Conservation (phyloP, 2,113 vertebrate species). For the Thamnaconus septentrionalis region DNA sequence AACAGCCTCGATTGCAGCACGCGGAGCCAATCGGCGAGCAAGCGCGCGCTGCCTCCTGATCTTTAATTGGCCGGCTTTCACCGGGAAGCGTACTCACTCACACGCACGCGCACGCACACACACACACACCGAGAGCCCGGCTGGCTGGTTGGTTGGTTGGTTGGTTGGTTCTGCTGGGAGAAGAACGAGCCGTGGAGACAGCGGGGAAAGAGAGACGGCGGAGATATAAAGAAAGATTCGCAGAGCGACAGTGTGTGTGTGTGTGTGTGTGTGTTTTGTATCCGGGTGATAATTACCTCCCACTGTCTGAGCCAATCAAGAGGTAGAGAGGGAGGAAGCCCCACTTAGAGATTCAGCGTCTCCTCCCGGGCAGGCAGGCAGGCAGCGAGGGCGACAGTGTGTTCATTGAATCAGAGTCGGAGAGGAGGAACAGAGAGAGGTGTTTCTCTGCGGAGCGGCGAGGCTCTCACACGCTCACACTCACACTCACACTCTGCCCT, state of each 20-base stretch:
- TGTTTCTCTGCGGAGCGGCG: constrained; percentile 31
- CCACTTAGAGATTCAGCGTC: constrained; percentile 39
- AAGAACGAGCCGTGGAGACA: constrained; percentile 8
- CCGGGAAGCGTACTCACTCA: constrained; percentile 61
- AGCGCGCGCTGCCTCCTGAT: constrained; percentile 53
- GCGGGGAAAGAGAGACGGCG: constrained; percentile 43
- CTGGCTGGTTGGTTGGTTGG: no score
- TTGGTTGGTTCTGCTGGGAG: no score
- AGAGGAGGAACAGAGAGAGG: constrained; percentile 32
- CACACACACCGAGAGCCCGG: not conserved
- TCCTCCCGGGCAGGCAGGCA: constrained; percentile 1
- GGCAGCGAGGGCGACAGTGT: constrained; percentile 39
- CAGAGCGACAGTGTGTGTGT: not conserved
- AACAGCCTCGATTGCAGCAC: constrained; percentile 43
- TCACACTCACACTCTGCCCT: constrained; percentile 12
- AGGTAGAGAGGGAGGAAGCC: constrained; percentile 39
- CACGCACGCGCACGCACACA: constrained; percentile 1
- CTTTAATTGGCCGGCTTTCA: constrained; percentile 74
- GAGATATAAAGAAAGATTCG: constrained; percentile 13
- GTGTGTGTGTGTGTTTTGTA: constrained; percentile 14
- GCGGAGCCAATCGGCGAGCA: constrained; percentile 69
- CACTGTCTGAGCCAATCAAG: constrained; percentile 50
- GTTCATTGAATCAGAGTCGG: constrained; percentile 39
- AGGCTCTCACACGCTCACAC: constrained; percentile 21
- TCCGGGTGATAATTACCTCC: constrained; percentile 46